A percentile compares a stretch with the other conserved stretches of the same genome.
These are phyloP conservation scores for Meganola albula DNA, from an alignment of 2,888 invertebrate species.

Conservation along the genomic window DNA sequence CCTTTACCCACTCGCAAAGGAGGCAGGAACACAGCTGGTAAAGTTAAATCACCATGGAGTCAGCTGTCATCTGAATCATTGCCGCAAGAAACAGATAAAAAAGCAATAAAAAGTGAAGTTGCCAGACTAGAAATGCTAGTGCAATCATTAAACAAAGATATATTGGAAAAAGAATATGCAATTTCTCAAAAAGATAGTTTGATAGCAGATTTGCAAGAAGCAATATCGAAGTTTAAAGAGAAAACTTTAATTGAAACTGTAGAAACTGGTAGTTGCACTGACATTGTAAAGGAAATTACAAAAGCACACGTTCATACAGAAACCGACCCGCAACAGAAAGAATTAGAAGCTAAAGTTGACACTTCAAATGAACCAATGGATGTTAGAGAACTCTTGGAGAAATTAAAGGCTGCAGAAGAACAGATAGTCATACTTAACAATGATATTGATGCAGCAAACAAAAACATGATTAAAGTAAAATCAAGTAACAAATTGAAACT, in stretches of 20 bases:
- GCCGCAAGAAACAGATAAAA: constrained; percentile 60
- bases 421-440: constrained; percentile 78
- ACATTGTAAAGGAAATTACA: constrained; percentile 22
- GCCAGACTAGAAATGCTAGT: constrained; percentile 56
- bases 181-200: constrained; percentile 66
- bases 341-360: constrained; percentile 18
- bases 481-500: constrained; percentile 83
- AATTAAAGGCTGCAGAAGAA: constrained; percentile 59
- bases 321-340: constrained; percentile 11
- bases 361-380: constrained; percentile 19
- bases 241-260: constrained; percentile 25
- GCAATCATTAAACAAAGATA: constrained; percentile 68
- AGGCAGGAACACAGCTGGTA: constrained; percentile 57
- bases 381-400: constrained; percentile 55
- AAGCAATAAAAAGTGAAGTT: constrained; percentile 50
- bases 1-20: constrained; percentile 61
- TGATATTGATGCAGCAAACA: constrained; percentile 85
- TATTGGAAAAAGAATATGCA: constrained; percentile 63
- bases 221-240: constrained; percentile 28
- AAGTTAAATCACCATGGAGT: constrained; percentile 69
- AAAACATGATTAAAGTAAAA: constrained; percentile 86
- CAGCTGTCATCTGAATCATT: constrained; percentile 56
- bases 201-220: constrained; percentile 48
- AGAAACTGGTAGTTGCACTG: constrained; percentile 46
- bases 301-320: constrained; percentile 13